Conservation (phyloP, 2,113 vertebrate species). For the Pogonocichla stellata region DNA sequence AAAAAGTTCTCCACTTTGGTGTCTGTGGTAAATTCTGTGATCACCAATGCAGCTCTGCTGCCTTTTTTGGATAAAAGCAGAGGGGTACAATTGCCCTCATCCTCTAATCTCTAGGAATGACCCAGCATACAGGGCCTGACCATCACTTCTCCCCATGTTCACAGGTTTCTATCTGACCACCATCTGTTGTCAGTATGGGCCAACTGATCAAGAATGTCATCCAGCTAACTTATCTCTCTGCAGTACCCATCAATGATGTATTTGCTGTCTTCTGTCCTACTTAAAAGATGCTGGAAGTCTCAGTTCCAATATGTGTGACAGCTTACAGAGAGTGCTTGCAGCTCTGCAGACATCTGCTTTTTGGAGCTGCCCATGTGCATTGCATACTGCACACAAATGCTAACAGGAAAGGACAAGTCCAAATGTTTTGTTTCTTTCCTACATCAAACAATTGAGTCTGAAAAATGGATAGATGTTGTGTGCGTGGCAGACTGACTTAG, state of each 20-base stretch:
- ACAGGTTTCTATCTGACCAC: not conserved
- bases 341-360: not conserved
- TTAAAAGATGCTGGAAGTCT: not conserved
- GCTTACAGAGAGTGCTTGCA: accelerated
- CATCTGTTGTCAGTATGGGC: not conserved
- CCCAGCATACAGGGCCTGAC: not conserved
- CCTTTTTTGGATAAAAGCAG: not conserved
- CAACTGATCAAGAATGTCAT: not conserved
- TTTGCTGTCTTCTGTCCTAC: not conserved
- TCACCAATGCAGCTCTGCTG: not conserved
- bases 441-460: not conserved
- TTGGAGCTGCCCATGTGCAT: not conserved
- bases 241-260: not conserved
- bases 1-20: not conserved
- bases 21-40: not conserved
- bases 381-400: not conserved
- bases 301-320: not conserved
- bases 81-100: not conserved
- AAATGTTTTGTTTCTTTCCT: not conserved
- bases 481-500: not conserved
- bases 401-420: not conserved
- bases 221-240: not conserved
- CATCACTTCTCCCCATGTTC: not conserved
- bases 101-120: not conserved
- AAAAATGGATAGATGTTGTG: not conserved